Percentiles rank a stretch among this genome's conserved stretches.
Evolutionary conservation across 1,140 invertebrate species (phyloP).

Genomic region (Drosophila burlai): DNA sequence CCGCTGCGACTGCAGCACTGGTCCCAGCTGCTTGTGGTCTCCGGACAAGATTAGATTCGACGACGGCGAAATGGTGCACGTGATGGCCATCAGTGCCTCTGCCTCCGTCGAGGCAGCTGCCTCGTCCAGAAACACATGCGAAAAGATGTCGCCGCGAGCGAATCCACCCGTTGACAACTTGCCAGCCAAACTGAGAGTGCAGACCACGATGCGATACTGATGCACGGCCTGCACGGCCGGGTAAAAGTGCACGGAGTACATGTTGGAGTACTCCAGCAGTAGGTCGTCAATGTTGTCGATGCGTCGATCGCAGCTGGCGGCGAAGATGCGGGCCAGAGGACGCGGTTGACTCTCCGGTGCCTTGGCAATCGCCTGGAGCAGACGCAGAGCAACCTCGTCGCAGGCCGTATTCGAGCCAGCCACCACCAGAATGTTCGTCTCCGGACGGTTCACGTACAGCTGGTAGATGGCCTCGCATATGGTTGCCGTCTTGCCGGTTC

Average conservation of each 20-base stretch:
- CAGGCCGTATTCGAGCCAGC: conserved; percentile 92
- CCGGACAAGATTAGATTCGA: conserved; percentile 90
- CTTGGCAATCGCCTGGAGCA: conserved; percentile 85
- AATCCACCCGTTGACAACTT: conserved; percentile 89
- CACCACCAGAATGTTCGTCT: conserved; percentile 88
- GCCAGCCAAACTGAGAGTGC: conserved; percentile 85
- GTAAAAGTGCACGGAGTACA: conserved; percentile 74
- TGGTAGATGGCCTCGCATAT: conserved; percentile 89
- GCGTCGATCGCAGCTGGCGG: conserved; percentile 84
- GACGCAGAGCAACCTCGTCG: conserved; percentile 89
- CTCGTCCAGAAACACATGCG: conserved; percentile 94
- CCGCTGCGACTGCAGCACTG: conserved; percentile 88
- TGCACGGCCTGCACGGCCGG: conserved; percentile 71
- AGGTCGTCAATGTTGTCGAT: conserved; percentile 76
- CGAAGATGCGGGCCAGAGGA: conserved; percentile 85
- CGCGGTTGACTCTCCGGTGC: conserved; percentile 41
- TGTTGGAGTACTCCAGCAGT: conserved; percentile 75
- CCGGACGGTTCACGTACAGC: conserved; percentile 85
- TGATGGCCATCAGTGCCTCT: conserved; percentile 90
- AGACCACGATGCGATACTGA: conserved; percentile 73
- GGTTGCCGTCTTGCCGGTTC: conserved; percentile 92
- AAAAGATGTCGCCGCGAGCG: conserved; percentile 86
- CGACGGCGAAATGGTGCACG: conserved; percentile 78
- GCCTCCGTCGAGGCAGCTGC: conserved; percentile 93
- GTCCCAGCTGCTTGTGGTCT: conserved; percentile 94